Evolutionary conservation across 2,888 invertebrate genomes (phyloP).

Genomic region (Eilema caniola): DNA sequence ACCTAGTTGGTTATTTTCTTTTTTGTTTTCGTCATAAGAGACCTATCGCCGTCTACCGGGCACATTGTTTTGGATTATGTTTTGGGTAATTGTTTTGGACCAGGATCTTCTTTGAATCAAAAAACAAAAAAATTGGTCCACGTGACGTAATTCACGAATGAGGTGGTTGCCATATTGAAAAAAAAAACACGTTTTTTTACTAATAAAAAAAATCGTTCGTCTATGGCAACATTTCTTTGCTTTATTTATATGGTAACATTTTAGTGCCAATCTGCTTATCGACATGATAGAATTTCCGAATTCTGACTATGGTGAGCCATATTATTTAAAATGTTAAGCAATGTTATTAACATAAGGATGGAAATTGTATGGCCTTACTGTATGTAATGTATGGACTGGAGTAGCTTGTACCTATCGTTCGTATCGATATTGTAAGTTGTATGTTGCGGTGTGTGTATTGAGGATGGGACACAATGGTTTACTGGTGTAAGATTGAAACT

Average conservation of each 20-base stretch:
- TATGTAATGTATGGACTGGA: slow-evolving; percentile 40
- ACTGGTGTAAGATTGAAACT: too few relatives aligned
- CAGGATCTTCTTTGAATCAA: too few relatives aligned
- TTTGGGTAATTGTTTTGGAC: too few relatives aligned
- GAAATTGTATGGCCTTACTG: slow-evolving; percentile 54
- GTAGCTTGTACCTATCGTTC: slow-evolving; percentile 14
- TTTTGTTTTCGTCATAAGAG: not conserved
- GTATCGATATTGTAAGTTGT: slow-evolving; percentile 11
- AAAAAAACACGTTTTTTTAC: not conserved
- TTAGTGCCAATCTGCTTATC: not conserved
- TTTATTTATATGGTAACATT: slow-evolving; percentile 25
- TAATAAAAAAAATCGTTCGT: too few relatives aligned
- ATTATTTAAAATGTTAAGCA: slow-evolving; percentile 17
- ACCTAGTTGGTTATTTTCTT: slow-evolving; percentile 34
- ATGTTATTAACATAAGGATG: slow-evolving; percentile 49
- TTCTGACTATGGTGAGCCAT: slow-evolving; percentile 10
- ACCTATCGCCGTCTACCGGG: not conserved
- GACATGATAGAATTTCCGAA: slow-evolving; percentile 1
- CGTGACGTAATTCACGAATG: not conserved
- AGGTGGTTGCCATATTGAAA: not conserved
- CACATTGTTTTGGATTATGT: too few relatives aligned
- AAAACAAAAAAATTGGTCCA: too few relatives aligned
- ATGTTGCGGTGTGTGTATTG: slow-evolving; percentile 5
- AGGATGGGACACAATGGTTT: slow-evolving; percentile 10
- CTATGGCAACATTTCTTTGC: slow-evolving; percentile 9